Evolutionary conservation across 2,888 invertebrate species (phyloP).

Genomic region (Metopia argyrocephala): DNA sequence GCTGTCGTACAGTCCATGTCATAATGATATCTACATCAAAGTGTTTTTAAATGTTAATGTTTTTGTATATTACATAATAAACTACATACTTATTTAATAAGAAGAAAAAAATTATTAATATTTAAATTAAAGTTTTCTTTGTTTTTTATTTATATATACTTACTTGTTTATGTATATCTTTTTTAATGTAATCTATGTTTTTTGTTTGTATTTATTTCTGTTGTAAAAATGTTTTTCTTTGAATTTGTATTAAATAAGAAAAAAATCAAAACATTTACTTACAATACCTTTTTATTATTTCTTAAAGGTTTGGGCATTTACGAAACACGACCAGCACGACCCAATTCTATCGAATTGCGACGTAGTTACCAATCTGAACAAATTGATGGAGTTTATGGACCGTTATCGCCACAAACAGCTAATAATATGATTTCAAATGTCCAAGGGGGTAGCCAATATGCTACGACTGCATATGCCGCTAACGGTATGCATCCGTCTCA

Average conservation of each 20-base stretch:
- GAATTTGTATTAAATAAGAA: constrained; percentile 67
- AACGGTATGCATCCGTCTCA: constrained; percentile 68
- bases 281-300: constrained; percentile 32
- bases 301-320: constrained; percentile 80
- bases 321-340: constrained; percentile 86
- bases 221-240: constrained; percentile 37
- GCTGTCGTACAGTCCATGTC: constrained; percentile 55
- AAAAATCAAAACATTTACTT: not conserved
- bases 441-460: constrained; percentile 57
- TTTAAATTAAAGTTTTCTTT: not conserved
- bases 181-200: constrained; percentile 40
- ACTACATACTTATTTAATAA: not conserved
- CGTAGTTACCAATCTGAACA: constrained; percentile 77
- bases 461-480: constrained; percentile 69
- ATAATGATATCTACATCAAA: constrained; percentile 28
- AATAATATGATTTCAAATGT: constrained; percentile 60
- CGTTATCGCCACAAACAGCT: constrained; percentile 73
- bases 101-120: not conserved
- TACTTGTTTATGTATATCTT: constrained; percentile 25
- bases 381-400: constrained; percentile 76
- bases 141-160: not conserved
- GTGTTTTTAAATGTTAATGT: constrained; percentile 43
- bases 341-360: constrained; percentile 90
- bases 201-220: constrained; percentile 37
- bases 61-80: not conserved